Evolutionary conservation across 2,113 vertebrate genomes (phyloP).

Genomic region (Istiophorus platypterus): DNA sequence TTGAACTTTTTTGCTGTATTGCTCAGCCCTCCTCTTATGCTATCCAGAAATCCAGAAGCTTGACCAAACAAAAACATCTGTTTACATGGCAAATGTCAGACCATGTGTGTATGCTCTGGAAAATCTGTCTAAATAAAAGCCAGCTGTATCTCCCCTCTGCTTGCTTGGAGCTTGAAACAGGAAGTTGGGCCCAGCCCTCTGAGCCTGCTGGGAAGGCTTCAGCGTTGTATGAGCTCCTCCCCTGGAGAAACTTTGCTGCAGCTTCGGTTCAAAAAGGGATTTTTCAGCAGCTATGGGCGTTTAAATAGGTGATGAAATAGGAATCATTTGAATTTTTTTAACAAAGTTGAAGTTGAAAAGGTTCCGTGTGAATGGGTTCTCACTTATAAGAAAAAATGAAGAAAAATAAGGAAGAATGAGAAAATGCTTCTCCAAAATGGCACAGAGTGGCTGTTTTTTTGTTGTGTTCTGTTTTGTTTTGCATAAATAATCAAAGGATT

Average conservation of each 20-base stretch:
- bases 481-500: slow-evolving; percentile 13
- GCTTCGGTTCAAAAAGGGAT: slow-evolving; percentile 29
- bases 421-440: slow-evolving; percentile 8
- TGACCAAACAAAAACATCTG: slow-evolving; percentile 11
- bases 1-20: too few relatives aligned
- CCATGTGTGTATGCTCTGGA: neutral
- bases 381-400: neutral
- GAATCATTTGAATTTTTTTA: slow-evolving; percentile 23
- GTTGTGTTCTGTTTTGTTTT: too few relatives aligned
- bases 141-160: slow-evolving; percentile 48
- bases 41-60: neutral
- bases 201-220: slow-evolving; percentile 45
- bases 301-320: slow-evolving; percentile 1
- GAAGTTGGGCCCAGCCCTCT: slow-evolving; percentile 45
- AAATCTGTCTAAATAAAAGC: slow-evolving; percentile 51
- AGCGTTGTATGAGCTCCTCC: slow-evolving; percentile 29
- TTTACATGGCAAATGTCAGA: slow-evolving; percentile 10
- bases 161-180: slow-evolving; percentile 50
- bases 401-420: neutral
- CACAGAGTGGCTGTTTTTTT: neutral
- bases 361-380: neutral
- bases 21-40: neutral
- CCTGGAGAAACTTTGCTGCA: slow-evolving; percentile 27
- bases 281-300: slow-evolving; percentile 26
- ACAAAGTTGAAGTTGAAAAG: slow-evolving; percentile 2